Conservation (phyloP, 2,888 invertebrate species). For the Lymantria dispar region DNA sequence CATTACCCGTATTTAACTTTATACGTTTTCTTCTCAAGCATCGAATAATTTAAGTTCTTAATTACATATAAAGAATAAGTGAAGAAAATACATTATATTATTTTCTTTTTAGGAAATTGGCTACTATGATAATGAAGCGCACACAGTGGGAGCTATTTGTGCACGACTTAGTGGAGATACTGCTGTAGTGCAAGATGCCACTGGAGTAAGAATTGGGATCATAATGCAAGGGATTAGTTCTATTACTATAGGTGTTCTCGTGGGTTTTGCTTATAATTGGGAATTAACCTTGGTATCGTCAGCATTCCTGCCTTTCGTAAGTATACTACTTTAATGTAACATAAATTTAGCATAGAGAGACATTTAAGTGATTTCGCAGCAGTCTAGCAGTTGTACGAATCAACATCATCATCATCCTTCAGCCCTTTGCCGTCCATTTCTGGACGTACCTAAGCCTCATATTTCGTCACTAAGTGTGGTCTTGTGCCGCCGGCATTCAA, state of each 20-base stretch:
- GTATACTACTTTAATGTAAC: constrained; percentile 17
- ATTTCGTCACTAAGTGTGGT: too few species aligned
- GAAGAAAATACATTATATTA: not conserved
- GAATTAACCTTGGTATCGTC: constrained; percentile 83
- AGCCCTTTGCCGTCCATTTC: too few species aligned
- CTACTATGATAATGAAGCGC: constrained; percentile 83
- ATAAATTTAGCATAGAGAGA: too few species aligned
- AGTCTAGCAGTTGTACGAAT: too few species aligned
- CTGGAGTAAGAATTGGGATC: constrained; percentile 83
- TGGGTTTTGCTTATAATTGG: constrained; percentile 83
- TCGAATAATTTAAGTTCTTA: too few species aligned
- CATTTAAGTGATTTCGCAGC: too few species aligned
- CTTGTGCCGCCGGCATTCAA: too few species aligned
- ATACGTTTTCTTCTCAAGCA: too few species aligned
- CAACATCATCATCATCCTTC: too few species aligned
- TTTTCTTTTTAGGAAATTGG: constrained; percentile 77
- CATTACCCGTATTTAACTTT: too few species aligned
- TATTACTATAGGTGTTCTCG: constrained; percentile 78
- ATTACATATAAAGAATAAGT: not conserved
- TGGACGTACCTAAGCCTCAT: too few species aligned
- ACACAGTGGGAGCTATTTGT: constrained; percentile 85
- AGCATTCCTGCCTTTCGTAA: constrained; percentile 82
- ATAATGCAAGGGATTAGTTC: constrained; percentile 84
- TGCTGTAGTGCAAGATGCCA: constrained; percentile 84
- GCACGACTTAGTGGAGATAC: constrained; percentile 85